Conservation (phyloP, 2,113 vertebrate genomes). For the Scophthalmus maximus region DNA sequence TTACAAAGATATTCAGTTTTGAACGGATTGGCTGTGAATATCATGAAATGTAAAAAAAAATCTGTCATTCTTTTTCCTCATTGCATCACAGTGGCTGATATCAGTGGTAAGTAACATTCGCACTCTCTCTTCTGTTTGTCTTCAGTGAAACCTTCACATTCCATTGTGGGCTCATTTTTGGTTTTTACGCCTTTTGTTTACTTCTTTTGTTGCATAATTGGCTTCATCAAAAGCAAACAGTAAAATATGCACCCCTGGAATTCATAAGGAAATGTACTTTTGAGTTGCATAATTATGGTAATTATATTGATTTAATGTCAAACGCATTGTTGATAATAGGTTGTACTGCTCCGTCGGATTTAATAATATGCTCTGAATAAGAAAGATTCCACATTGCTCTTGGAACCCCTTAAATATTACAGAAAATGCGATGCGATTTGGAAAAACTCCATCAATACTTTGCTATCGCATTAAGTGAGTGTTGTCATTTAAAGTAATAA, state of each 20-base stretch:
- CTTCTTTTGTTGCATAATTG: not conserved
- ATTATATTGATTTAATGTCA: slow-evolving; percentile 7
- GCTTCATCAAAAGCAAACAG: not conserved
- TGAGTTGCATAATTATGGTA: not conserved
- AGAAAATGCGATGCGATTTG: too few relatives aligned
- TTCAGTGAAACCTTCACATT: not conserved
- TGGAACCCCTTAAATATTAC: too few relatives aligned
- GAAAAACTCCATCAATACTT: slow-evolving; percentile 25
- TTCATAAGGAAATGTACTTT: slow-evolving; percentile 1
- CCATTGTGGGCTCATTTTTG: not conserved
- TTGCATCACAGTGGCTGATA: slow-evolving; percentile 70
- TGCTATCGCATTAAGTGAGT: not conserved
- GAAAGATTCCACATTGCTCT: too few relatives aligned
- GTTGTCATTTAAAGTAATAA: slow-evolving; percentile 20
- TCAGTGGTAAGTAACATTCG: slow-evolving; percentile 72
- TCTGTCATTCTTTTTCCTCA: slow-evolving; percentile 17
- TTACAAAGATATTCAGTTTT: slow-evolving; percentile 4
- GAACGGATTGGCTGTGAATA: slow-evolving; percentile 3
- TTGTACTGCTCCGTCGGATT: slow-evolving; percentile 6
- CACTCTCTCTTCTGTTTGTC: not conserved
- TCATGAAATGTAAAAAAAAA: not conserved
- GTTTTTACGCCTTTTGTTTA: not conserved
- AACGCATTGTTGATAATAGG: not conserved
- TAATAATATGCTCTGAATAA: slow-evolving; percentile 9
- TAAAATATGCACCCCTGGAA: not conserved